These are phyloP conservation scores for Machimus atricapillus DNA, from an alignment of 2,888 invertebrate species.

Conservation along the genomic window DNA sequence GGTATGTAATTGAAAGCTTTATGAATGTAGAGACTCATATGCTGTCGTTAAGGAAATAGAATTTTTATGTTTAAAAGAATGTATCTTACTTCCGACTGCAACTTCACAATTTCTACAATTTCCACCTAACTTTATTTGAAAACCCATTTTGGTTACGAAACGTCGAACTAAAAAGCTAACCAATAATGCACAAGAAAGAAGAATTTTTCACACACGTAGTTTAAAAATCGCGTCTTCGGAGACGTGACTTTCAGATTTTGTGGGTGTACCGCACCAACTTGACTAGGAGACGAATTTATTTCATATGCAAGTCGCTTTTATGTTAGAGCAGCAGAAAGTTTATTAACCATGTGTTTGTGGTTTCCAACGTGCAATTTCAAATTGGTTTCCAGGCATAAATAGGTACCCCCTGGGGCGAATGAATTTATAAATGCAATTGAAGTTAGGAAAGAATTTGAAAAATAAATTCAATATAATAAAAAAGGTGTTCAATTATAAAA, in stretches of 20 bases:
- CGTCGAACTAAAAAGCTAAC: background rate
- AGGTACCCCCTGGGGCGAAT: background rate
- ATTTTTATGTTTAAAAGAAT: background rate
- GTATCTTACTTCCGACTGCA: background rate
- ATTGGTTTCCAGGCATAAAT: background rate
- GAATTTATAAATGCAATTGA: background rate
- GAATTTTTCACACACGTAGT: background rate
- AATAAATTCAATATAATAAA: background rate
- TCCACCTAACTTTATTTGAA: background rate
- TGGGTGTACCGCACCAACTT: background rate
- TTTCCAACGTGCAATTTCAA: background rate
- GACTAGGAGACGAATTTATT: background rate
- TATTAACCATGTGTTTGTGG: background rate
- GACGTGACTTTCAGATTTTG: slow-evolving; percentile 9
- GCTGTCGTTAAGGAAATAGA: background rate
- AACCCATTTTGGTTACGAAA: background rate
- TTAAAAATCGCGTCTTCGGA: background rate
- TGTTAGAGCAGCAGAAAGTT: background rate
- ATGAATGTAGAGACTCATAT: too few relatives aligned
- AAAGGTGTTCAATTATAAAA: too few relatives aligned
- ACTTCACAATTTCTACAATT: background rate
- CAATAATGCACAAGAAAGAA: background rate
- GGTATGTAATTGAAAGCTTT: background rate
- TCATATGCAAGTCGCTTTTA: background rate
- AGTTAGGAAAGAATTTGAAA: background rate